Base-by-base conservation (phyloP, 2,797 vertebrate species). In the Acanthurus leucopareius region DNA sequence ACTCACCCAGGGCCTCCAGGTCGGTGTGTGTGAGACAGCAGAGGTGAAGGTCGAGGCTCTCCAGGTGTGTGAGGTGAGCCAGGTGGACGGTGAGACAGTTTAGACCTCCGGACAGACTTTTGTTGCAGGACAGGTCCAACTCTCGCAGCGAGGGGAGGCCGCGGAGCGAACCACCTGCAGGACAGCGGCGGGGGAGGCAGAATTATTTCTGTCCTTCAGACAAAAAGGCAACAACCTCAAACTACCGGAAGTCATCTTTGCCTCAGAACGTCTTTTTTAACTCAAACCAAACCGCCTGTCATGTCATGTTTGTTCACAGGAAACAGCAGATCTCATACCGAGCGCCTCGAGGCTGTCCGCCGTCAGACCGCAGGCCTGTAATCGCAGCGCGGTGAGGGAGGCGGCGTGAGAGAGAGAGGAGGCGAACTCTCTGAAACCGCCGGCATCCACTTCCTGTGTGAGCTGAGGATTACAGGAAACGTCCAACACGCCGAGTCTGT, bases 101-200 rank as follows among this genome's bases (percentile, higher is more conserved):
- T 86, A 98, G 95, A 11, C 95, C 95, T 83, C 96, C 96, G 0
- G 84, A 10, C 56, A 94, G 56, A 13, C 84, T 80, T 84, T 91
- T 97, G 91, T 98, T 98, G 79, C 95, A 94, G 0, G 97, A 98
- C 73, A 96, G 78, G 82, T 96, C 94, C 88, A 98, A 72, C 63
- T 93, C 93, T 62, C 92, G 92, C 73, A 98, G 42, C 3, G 91
- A 88, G 1, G 91, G 58, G 81, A 97, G 90, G 67, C 88, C 61
- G 61, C 84, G 89, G 45, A 98, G 94, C 19, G 94, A 89, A 65
- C 69, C 47, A 49, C 94, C 97, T 98, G 84, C 45, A 91, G 89
- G 49, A 9, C 49, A 62, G 13, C 0, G 5, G 16, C 1, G 19
- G 20, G 48, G 22, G 44, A 16, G 47, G 3, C 48, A 49, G 17